Percentiles rank a stretch among this genome's conserved stretches.
Conservation (phyloP, 1,140 invertebrate species). For the Platorchestia sp. region DNA sequence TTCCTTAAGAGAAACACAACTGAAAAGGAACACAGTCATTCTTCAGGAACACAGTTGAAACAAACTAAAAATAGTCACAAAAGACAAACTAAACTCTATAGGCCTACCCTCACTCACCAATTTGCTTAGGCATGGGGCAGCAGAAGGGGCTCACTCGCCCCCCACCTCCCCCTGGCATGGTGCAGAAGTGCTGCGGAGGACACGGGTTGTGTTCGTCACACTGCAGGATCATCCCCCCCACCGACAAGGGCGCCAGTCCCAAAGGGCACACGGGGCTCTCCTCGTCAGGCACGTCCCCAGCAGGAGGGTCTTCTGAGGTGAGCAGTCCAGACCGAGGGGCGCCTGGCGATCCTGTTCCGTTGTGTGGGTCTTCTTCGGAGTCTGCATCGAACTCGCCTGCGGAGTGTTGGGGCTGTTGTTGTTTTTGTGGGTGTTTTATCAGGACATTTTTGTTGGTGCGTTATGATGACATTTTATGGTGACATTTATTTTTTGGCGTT, state of each 20-base stretch:
- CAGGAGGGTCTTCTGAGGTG: not conserved
- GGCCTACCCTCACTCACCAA: slow-evolving; percentile 58
- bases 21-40: too few relatives aligned
- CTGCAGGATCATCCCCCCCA: slow-evolving; percentile 61
- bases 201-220: slow-evolving; percentile 61
- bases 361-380: not conserved
- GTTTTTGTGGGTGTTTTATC: too few relatives aligned
- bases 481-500: too few relatives aligned
- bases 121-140: slow-evolving; percentile 71
- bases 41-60: too few relatives aligned
- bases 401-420: not conserved
- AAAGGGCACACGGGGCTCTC: slow-evolving; percentile 58
- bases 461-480: too few relatives aligned
- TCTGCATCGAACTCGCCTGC: not conserved
- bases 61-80: too few relatives aligned
- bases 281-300: not conserved
- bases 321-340: not conserved
- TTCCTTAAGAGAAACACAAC: not conserved
- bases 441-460: too few relatives aligned
- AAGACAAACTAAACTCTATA: too few relatives aligned
- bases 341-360: not conserved
- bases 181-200: slow-evolving; percentile 63
- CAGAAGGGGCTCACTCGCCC: slow-evolving; percentile 41
- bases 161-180: slow-evolving; percentile 15
- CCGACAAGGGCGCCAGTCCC: slow-evolving; percentile 61